phyloP scores from a whole-genome alignment of 2,113 vertebrate species.

The Steatornis caripensis region DNA sequence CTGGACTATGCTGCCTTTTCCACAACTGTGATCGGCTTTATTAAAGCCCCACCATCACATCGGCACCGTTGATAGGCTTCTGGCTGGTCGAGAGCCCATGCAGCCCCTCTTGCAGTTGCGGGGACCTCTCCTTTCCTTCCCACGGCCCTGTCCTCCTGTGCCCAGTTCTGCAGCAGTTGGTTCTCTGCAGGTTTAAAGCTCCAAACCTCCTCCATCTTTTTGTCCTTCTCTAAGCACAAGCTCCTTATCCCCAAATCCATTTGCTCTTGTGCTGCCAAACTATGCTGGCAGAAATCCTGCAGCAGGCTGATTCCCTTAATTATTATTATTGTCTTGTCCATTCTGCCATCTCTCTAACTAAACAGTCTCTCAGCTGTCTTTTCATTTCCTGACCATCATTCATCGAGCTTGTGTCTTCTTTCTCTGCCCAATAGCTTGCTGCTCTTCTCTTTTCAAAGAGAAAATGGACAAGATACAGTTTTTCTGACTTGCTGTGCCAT shows the following conservation, averaged over 20 bases:
- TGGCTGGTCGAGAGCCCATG: not conserved
- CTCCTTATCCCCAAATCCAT: not conserved
- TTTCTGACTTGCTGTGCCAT: not conserved
- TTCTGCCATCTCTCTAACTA: not conserved
- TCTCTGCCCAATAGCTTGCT: not conserved
- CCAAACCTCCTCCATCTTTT: not conserved
- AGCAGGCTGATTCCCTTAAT: not conserved
- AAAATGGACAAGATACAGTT: not conserved
- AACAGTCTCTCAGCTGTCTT: not conserved
- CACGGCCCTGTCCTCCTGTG: accelerated
- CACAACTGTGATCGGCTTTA: accelerated
- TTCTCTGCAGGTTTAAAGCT: not conserved
- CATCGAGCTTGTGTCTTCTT: not conserved
- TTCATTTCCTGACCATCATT: not conserved
- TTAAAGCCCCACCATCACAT: not conserved
- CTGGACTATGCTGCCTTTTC: not conserved
- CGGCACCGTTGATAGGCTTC: not conserved
- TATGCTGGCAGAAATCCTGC: not conserved
- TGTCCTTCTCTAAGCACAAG: not conserved
- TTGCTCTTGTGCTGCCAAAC: not conserved
- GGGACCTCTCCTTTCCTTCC: not conserved
- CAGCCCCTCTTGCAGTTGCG: accelerated
- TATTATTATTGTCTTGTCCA: not conserved
- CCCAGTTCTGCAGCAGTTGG: not conserved
- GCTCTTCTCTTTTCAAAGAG: not conserved